Conservation (phyloP, 1,140 invertebrate species). For the Sitophilus oryzae region DNA sequence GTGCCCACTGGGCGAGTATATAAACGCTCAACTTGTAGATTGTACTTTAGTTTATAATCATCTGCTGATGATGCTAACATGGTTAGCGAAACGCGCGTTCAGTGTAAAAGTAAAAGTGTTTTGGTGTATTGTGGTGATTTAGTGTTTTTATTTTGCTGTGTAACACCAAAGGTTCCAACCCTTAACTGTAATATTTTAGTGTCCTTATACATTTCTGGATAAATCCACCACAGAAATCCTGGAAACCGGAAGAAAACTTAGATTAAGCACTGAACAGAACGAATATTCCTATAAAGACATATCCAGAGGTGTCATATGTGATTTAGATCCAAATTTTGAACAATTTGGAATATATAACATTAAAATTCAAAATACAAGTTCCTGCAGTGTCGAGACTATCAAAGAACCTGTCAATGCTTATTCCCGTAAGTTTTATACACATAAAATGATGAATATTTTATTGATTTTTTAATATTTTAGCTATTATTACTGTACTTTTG, state of each 20-base stretch:
- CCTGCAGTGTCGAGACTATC: slow-evolving; percentile 51
- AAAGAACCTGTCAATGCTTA: slow-evolving; percentile 66
- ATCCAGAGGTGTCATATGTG: slow-evolving; percentile 46
- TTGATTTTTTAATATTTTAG: slow-evolving; percentile 29
- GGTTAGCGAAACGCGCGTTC: too few species aligned
- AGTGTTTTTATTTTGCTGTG: too few species aligned
- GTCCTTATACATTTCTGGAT: slow-evolving; percentile 26
- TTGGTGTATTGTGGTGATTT: too few species aligned
- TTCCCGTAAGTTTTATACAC: slow-evolving; percentile 51
- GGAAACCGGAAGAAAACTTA: slow-evolving; percentile 15
- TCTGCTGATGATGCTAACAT: too few species aligned
- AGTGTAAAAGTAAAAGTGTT: too few species aligned
- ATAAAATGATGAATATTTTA: slow-evolving; percentile 8
- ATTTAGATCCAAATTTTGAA: slow-evolving; percentile 54
- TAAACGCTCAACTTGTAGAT: too few species aligned
- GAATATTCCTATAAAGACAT: slow-evolving; percentile 24
- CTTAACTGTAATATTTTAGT: slow-evolving; percentile 27
- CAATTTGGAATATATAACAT: slow-evolving; percentile 72
- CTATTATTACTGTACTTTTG: slow-evolving; percentile 41
- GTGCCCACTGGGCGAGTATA: too few species aligned
- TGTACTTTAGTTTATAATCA: too few species aligned
- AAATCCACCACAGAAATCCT: slow-evolving; percentile 14
- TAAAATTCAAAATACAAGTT: slow-evolving; percentile 45
- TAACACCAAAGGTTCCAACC: too few species aligned
- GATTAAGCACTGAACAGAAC: slow-evolving; percentile 14